phyloP scores from a whole-genome alignment of 92 coral and sea anemone species.

The Zoanthus solanderi region DNA sequence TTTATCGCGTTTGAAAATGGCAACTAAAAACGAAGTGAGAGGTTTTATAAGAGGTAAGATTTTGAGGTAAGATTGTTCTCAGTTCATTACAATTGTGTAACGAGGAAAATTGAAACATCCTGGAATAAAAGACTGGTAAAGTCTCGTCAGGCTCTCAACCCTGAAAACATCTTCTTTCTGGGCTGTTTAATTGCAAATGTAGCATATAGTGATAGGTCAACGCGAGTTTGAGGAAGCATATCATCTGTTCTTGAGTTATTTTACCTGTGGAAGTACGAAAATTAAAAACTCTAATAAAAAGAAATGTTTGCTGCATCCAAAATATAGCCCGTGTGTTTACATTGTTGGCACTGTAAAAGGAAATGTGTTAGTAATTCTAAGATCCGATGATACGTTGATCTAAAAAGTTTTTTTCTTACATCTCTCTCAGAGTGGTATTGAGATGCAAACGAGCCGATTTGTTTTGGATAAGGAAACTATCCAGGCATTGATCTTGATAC shows the following conservation, averaged over 20 bases:
- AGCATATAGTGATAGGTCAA: too few relatives aligned
- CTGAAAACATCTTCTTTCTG: too few relatives aligned
- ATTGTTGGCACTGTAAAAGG: conserved; percentile 37
- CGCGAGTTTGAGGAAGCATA: conserved; percentile 23
- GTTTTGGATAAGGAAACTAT: conserved; percentile 34
- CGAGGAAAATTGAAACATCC: too few relatives aligned
- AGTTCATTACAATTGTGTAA: too few relatives aligned
- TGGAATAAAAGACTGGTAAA: too few relatives aligned
- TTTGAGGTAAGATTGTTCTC: too few relatives aligned
- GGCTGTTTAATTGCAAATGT: too few relatives aligned
- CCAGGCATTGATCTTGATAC: conserved; percentile 19
- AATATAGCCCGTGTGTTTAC: conserved; percentile 47
- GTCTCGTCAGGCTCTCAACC: too few relatives aligned
- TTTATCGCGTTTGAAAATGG: too few relatives aligned
- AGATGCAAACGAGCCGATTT: neutral
- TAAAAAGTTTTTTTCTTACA: conserved; percentile 38
- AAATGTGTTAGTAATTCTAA: conserved; percentile 27
- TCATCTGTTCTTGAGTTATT: conserved; percentile 24
- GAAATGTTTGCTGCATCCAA: conserved; percentile 46
- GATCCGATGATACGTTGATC: conserved; percentile 42
- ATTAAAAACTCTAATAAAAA: conserved; percentile 32
- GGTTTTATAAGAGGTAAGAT: too few relatives aligned
- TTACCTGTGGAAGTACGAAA: conserved; percentile 14
- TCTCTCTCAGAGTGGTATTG: neutral
- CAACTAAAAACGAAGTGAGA: too few relatives aligned